Evolutionary conservation across 2,888 invertebrate genomes (phyloP), one percentile per base, ranked within the genome.

Genomic region (Osedax fenrisi): DNA sequence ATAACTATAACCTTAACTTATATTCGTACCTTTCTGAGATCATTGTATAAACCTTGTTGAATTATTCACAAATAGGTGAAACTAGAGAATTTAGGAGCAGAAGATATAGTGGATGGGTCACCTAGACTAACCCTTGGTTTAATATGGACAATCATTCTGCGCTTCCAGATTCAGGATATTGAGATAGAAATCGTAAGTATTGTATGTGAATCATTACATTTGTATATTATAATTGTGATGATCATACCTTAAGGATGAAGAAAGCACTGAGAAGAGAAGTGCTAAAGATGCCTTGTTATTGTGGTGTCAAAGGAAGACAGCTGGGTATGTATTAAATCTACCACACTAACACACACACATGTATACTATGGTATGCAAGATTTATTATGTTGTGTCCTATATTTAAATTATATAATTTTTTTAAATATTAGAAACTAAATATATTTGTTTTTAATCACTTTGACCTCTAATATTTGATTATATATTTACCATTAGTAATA

Each of bases 261-360:
- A 92, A 84, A 93, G 93, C 78, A 93, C 94, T 26, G 96, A 97
- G 86, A 95, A 95, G 88, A 94, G 93, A 86, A 96, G 96, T 1
- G 97, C 97, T 79, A 98, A 97, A 88, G 98, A 98, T 86, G 97
- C 97, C 2, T 87, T 98, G 77, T 88, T 98, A 71, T 88, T 98
- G 80, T 98, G 98, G 98, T 97, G 97, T 83, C 97, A 98, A 86
- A 89, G 96, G 74, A 97, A 95, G 87, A 98, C 97, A 0, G 91
- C 91, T 82, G 96, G 95, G 79, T 97, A 94, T 76, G 79, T 62
- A 26, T n/a, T n/a, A n/a, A n/a, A n/a, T n/a, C n/a, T n/a, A n/a
- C n/a, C n/a, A n/a, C n/a, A n/a, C n/a, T n/a, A n/a, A n/a, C n/a
- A n/a, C n/a, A n/a, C n/a, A n/a, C n/a, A n/a, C n/a, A n/a, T n/a